Percentiles rank a stretch among this genome's conserved stretches.
These are phyloP conservation scores for Heliothis virescens DNA, from an alignment of 1,140 invertebrate species.

Conservation along the genomic window DNA sequence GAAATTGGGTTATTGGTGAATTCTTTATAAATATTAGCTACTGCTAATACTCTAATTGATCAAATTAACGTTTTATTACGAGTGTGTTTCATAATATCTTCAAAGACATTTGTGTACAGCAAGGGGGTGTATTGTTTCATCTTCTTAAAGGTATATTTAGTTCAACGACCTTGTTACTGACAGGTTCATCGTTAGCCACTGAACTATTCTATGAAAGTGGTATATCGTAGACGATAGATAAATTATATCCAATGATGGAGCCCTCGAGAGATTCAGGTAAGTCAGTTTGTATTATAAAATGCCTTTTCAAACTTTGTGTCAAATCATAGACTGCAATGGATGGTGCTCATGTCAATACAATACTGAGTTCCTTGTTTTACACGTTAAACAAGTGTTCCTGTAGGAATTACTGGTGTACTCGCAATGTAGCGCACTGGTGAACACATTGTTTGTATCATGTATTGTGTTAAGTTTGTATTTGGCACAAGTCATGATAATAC, in stretches of 20 bases:
- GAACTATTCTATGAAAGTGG: constrained; percentile 83
- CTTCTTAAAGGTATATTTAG: constrained; percentile 83
- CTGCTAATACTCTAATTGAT: constrained; percentile 32
- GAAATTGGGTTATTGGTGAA: constrained; percentile 53
- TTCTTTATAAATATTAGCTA: constrained; percentile 45
- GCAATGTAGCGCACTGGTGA: background rate
- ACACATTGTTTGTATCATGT: constrained; percentile 6
- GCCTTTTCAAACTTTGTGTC: background rate
- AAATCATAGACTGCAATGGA: constrained; percentile 19
- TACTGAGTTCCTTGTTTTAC: constrained; percentile 14
- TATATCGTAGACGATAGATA: constrained; percentile 73
- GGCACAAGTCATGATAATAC: constrained; percentile 18
- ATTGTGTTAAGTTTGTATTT: constrained; percentile 27
- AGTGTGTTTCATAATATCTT: constrained; percentile 60
- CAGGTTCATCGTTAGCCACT: constrained; percentile 84
- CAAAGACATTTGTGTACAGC: constrained; percentile 55
- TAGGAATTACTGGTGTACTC: background rate
- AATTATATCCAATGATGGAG: constrained; percentile 77
- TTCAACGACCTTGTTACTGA: constrained; percentile 86
- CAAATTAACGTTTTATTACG: constrained; percentile 49
- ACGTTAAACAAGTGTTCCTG: constrained; percentile 31
- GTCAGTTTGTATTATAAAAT: constrained; percentile 52
- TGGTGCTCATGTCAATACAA: background rate
- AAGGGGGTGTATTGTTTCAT: constrained; percentile 69
- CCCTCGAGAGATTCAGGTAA: constrained; percentile 83